Conservation (phyloP, 2,797 vertebrate genomes). For the Halcyon badia region DNA sequence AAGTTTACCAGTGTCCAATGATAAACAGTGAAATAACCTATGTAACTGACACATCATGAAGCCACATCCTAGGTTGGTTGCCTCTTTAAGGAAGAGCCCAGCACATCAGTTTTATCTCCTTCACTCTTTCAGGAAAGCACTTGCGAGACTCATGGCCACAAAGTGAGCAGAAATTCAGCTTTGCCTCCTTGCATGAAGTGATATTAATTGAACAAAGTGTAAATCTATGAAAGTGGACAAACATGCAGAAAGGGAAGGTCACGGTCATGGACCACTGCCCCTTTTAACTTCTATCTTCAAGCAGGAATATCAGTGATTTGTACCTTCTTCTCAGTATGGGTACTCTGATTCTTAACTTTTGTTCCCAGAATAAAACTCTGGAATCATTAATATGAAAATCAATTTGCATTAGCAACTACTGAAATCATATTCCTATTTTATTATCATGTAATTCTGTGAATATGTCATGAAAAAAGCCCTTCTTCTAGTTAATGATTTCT, state of each 20-base stretch:
- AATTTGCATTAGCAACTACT: slow-evolving; percentile 65
- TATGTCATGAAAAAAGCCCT: not conserved
- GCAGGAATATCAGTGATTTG: not conserved
- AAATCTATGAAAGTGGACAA: not conserved
- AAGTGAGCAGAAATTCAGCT: not conserved
- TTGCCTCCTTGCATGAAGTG: not conserved
- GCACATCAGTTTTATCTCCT: not conserved
- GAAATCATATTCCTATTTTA: slow-evolving; percentile 69
- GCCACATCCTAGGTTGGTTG: accelerated
- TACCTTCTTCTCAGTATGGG: not conserved
- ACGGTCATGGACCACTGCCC: not conserved
- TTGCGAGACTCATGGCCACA: not conserved
- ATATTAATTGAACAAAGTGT: not conserved
- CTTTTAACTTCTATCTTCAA: not conserved
- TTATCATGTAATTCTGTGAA: slow-evolving; percentile 64
- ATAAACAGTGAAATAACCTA: not conserved
- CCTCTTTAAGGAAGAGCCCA: not conserved
- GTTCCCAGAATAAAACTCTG: not conserved
- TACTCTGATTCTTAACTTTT: not conserved
- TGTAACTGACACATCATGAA: not conserved
- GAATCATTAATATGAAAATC: slow-evolving; percentile 54
- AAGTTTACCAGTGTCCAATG: accelerated
- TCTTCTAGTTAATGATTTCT: slow-evolving; percentile 55
- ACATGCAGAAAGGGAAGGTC: not conserved
- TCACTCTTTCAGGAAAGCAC: not conserved